Conservation (phyloP, 2,888 invertebrate species). For the Drosophila diplacantha region DNA sequence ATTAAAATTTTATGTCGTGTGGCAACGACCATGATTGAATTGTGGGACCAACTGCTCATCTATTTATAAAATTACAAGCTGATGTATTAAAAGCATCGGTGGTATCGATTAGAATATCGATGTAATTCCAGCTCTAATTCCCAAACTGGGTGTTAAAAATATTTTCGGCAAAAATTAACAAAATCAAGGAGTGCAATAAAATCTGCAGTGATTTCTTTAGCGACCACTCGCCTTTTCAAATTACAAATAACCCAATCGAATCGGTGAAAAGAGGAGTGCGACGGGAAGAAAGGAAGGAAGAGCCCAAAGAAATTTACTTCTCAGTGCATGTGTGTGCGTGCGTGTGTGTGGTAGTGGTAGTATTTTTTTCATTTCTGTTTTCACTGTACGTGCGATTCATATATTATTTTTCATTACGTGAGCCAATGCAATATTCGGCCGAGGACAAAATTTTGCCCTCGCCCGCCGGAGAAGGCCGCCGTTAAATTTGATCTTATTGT, state of each 20-base stretch:
- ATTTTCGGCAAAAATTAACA: constrained; percentile 28
- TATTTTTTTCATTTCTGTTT: constrained; percentile 40
- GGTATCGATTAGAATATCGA: not conserved
- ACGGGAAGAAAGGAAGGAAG: constrained; percentile 19
- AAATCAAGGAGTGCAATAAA: constrained; percentile 16
- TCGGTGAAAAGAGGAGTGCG: constrained; percentile 17
- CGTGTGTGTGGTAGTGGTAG: constrained; percentile 30
- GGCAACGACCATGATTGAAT: not conserved
- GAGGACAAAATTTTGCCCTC: constrained; percentile 43
- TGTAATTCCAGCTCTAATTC: constrained; percentile 2
- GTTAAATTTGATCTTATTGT: constrained; percentile 19
- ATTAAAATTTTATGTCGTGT: not conserved
- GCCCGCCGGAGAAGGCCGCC: constrained; percentile 13
- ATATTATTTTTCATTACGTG: constrained; percentile 57
- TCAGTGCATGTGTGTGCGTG: constrained; percentile 44
- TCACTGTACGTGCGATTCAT: constrained; percentile 65
- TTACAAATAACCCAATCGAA: not conserved
- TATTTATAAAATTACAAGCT: no score
- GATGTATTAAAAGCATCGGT: not conserved
- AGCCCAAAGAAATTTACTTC: constrained; percentile 41
- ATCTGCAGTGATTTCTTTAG: constrained; percentile 22
- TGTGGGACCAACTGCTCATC: not conserved
- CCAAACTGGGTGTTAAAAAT: constrained; percentile 17
- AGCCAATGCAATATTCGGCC: constrained; percentile 47
- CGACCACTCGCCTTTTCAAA: constrained; percentile 2